phyloP scores from a whole-genome alignment of 1,140 invertebrate genomes.

The Agrilus planipennis region DNA sequence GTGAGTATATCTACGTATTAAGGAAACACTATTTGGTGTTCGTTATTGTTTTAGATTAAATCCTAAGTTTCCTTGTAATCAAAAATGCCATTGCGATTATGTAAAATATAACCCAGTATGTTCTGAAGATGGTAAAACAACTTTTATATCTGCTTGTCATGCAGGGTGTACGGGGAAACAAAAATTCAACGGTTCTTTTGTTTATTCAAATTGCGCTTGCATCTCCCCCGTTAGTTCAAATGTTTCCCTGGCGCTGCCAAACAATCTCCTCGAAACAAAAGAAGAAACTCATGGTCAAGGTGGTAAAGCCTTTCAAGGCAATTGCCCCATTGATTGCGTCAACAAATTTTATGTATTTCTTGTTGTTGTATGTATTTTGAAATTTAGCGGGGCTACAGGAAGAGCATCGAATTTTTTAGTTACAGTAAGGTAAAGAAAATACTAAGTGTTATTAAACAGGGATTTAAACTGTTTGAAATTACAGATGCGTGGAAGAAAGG shows the following conservation, averaged over 20 bases:
- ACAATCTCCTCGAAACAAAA: slow-evolving; percentile 3
- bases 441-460: no score
- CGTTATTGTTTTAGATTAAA: slow-evolving; percentile 30
- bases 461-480: no score
- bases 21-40: slow-evolving; percentile 1
- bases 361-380: slow-evolving; percentile 52
- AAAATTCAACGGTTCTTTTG: slow-evolving; percentile 23
- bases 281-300: slow-evolving; percentile 7
- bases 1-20: slow-evolving; percentile 23
- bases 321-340: slow-evolving; percentile 53
- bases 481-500: slow-evolving; percentile 54
- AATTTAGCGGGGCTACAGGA: slow-evolving; percentile 54
- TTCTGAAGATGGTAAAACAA: slow-evolving; percentile 40
- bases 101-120: slow-evolving; percentile 59
- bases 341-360: slow-evolving; percentile 53
- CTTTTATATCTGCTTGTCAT: slow-evolving; percentile 60
- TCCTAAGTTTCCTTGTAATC: slow-evolving; percentile 44
- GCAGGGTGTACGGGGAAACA: slow-evolving; percentile 46
- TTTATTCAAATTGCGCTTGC: slow-evolving; percentile 46
- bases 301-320: slow-evolving; percentile 44
- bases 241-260: no score
- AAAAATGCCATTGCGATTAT: slow-evolving; percentile 51
- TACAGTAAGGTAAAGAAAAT: slow-evolving; percentile 40
- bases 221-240: no score
- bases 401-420: slow-evolving; percentile 57